Base-by-base conservation (phyloP, 2,113 vertebrate genomes). In the Thymallus thymallus region DNA sequence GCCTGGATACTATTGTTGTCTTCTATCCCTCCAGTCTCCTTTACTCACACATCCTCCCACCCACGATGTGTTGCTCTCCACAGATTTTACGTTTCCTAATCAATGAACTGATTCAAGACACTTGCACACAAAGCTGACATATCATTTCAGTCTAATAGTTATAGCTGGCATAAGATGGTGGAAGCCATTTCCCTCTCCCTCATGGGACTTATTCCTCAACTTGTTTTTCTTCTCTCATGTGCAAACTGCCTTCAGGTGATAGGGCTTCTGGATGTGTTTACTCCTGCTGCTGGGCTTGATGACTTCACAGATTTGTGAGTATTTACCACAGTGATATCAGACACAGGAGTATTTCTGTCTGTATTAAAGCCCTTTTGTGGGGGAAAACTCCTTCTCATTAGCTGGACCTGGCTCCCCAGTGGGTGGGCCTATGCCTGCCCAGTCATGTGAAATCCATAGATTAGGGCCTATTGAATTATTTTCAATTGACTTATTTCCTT, bases 301-400 rank as follows among this genome's bases (percentile, higher is more conserved):
- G 90, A 91, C 66, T 96, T 98, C 80, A 94, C 97, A 22, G 96
- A 99, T 84, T 98, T 99, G 97, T 99, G 77, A 93, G 92, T 93
- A 78, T 67, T 78, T 65, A 71, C 64, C 41, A n/a, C 0, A 1
- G 51, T 51, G 30, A 62, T 56, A 46, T 23, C 66, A 61, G 13
- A n/a, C 16, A 29, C 1, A n/a, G n/a, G n/a, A 26, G 26, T 26
- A 26, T 26, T 26, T 26, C 26, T 26, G 26, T 26, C 26, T 26
- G 26, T 26, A 26, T 1, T 26, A 26, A 26, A 26, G 26, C 26
- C 26, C 26, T 26, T 26, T 26, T 26, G 26, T 26, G 26, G 1
- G 26, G 26, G 2, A 26, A 26, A 26, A 26, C 26, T 1, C 2
- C 1, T 26, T 26, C 26, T 26, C 1, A 26, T 26, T 26, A 26